Evolutionary conservation across 2,113 vertebrate species (phyloP).

Genomic region (Thryonomys swinderianus): DNA sequence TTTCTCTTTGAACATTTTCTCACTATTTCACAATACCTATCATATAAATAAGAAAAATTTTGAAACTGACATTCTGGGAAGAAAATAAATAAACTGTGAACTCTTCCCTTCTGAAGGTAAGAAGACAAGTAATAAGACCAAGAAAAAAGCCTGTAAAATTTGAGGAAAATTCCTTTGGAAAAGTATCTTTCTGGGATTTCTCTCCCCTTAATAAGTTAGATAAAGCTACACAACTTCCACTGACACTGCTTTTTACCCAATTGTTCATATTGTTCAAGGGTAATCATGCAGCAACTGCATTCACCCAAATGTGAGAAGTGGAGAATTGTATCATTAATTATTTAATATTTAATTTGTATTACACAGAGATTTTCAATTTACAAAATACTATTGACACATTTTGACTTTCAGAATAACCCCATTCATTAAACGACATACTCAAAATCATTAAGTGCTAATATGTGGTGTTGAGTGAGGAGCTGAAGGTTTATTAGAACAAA

Average conservation of each 20-base stretch:
- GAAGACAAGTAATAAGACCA: neutral
- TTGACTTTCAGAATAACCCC: neutral
- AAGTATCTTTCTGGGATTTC: neutral
- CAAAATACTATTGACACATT: neutral
- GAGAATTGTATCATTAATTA: neutral
- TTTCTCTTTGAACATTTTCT: too few relatives aligned
- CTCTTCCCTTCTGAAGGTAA: neutral
- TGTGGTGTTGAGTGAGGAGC: neutral
- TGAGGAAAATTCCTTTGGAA: neutral
- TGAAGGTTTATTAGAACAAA: neutral
- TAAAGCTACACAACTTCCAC: neutral
- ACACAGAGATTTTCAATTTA: neutral
- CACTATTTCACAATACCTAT: too few relatives aligned
- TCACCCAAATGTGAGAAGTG: neutral
- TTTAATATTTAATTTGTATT: neutral
- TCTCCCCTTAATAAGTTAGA: neutral
- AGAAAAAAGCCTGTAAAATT: neutral
- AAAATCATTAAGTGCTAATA: neutral
- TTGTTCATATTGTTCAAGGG: neutral
- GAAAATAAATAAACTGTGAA: slow-evolving; percentile 35
- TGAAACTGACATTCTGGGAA: neutral
- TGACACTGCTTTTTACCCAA: neutral
- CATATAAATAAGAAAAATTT: neutral
- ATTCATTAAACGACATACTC: neutral
- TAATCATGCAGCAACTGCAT: neutral